Evolutionary conservation across 2,888 invertebrate species (phyloP).

Genomic region (Netelia fuscicornis): DNA sequence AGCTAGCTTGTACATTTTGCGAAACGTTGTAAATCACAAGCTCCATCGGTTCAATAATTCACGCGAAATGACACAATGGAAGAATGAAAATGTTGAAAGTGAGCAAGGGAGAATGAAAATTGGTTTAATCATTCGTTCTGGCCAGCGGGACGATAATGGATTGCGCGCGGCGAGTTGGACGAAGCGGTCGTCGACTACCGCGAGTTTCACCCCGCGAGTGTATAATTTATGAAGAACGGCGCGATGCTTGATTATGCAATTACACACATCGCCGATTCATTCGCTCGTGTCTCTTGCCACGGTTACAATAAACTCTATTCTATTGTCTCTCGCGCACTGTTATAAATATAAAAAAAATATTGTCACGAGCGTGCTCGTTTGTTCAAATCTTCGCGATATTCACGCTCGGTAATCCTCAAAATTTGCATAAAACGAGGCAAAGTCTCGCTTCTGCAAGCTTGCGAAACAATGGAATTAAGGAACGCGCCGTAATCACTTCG

Average conservation of each 20-base stretch:
- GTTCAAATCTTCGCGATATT: conserved; percentile 58
- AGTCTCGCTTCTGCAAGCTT: background rate
- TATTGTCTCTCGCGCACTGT: background rate
- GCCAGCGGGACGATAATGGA: conserved; percentile 22
- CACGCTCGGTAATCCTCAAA: conserved; percentile 59
- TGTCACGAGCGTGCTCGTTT: conserved; percentile 7
- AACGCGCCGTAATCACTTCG: background rate
- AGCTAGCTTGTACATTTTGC: background rate
- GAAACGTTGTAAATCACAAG: conserved; percentile 1
- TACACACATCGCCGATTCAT: conserved; percentile 35
- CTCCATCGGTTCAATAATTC: background rate
- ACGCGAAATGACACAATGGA: background rate
- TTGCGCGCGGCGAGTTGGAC: conserved; percentile 3
- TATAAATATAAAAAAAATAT: conserved; percentile 2
- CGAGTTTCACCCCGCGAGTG: background rate
- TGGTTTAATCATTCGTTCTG: conserved; percentile 15
- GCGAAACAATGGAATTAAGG: no score
- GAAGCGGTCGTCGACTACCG: conserved; percentile 11
- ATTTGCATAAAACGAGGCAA: conserved; percentile 72
- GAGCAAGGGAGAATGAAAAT: background rate
- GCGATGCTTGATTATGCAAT: conserved; percentile 37
- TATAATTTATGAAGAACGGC: conserved; percentile 28
- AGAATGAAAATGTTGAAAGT: background rate
- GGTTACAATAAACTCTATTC: background rate
- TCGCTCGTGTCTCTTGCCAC: background rate